A percentile compares a stretch with the other conserved stretches of the same genome.
Conservation (phyloP, 2,888 invertebrate species). For the Pharmacophagus antenor region DNA sequence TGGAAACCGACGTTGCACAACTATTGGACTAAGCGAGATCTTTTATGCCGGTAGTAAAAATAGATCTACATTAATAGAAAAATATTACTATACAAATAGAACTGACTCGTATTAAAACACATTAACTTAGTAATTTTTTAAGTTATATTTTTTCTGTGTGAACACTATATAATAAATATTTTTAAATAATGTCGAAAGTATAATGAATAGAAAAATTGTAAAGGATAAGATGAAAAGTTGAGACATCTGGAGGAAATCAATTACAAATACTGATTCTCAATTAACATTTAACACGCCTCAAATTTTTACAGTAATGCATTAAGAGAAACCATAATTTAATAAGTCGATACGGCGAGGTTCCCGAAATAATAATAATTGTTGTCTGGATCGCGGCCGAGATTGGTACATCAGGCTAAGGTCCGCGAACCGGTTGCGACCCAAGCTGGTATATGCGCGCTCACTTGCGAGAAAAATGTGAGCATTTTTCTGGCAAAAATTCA, state of each 20-base stretch:
- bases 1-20: constrained; percentile 35
- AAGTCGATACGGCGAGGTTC: constrained; percentile 29
- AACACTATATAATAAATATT: too few species aligned
- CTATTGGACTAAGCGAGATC: constrained; percentile 41
- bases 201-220: too few species aligned
- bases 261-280: too few species aligned
- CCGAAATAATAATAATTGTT: constrained; percentile 40
- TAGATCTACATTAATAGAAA: constrained; percentile 44
- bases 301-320: constrained; percentile 14
- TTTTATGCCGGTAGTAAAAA: constrained; percentile 71
- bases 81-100: neutral
- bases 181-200: too few species aligned
- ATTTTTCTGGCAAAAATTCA: constrained; percentile 50
- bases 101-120: neutral
- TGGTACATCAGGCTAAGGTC: constrained; percentile 36
- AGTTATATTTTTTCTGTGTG: neutral
- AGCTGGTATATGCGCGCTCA: constrained; percentile 45
- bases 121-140: neutral
- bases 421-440: constrained; percentile 61
- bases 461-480: too few species aligned
- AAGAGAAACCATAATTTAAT: constrained; percentile 27
- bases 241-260: too few species aligned
- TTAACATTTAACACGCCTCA: neutral
- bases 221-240: too few species aligned
- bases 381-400: constrained; percentile 46